Conservation (phyloP, 1,140 invertebrate genomes). For the Onthophagus taurus region DNA sequence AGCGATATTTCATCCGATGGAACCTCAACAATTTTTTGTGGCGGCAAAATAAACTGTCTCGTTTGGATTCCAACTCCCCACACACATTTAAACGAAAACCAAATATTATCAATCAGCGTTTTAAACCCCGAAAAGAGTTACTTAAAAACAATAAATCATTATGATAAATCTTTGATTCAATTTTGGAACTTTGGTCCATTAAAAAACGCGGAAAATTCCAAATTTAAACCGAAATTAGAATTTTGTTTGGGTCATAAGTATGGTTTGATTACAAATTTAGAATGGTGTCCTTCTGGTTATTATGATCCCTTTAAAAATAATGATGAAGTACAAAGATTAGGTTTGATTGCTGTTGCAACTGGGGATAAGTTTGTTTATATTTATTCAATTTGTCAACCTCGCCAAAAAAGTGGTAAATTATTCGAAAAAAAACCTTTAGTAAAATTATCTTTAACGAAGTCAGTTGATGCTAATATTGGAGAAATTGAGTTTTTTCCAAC, state of each 20-base stretch:
- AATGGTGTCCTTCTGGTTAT: conserved; percentile 68
- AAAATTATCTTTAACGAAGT: conserved; percentile 22
- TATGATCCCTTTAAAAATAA: conserved; percentile 32
- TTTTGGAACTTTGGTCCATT: conserved; percentile 49
- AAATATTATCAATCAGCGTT: conserved; percentile 47
- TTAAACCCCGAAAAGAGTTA: conserved; percentile 41
- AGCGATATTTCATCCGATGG: conserved; percentile 32
- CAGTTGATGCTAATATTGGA: conserved; percentile 13
- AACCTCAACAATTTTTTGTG: conserved; percentile 46
- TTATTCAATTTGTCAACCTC: conserved; percentile 49
- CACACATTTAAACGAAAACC: conserved; percentile 28
- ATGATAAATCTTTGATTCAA: conserved; percentile 44
- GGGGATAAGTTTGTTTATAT: conserved; percentile 53
- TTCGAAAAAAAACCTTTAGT: conserved; percentile 29
- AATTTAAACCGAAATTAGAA: conserved; percentile 34
- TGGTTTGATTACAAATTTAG: conserved; percentile 58
- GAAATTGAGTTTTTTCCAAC: conserved; percentile 23
- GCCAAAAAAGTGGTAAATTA: conserved; percentile 17
- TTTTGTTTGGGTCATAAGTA: conserved; percentile 52
- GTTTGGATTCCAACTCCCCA: conserved; percentile 46
- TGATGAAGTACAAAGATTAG: conserved; percentile 41
- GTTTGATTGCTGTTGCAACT: conserved; percentile 58
- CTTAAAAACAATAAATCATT: conserved; percentile 32
- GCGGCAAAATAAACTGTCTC: conserved; percentile 49
- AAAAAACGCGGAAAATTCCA: conserved; percentile 24